Evolutionary conservation across 1,140 invertebrate species (phyloP).

Genomic region (Pseudomyrmex pallidus): DNA sequence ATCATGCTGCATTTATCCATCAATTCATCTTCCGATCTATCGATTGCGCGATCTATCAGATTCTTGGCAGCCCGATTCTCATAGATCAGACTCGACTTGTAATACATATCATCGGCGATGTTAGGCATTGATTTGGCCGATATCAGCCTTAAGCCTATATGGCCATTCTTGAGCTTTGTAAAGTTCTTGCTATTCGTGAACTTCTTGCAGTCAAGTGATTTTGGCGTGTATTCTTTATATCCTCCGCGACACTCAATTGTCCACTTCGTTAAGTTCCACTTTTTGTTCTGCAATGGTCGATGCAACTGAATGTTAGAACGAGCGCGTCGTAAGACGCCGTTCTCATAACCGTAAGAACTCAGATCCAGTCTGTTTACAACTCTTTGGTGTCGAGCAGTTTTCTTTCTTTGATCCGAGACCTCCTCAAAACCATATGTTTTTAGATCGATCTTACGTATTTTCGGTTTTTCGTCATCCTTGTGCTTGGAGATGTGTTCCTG

Average conservation of each 20-base stretch:
- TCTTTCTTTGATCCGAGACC: slow-evolving; percentile 61
- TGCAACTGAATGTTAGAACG: slow-evolving; percentile 79
- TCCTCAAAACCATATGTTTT: slow-evolving; percentile 80
- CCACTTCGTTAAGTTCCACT: slow-evolving; percentile 68
- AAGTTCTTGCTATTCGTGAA: slow-evolving; percentile 57
- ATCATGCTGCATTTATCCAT: slow-evolving; percentile 9
- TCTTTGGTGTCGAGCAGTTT: slow-evolving; percentile 62
- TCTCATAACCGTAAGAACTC: slow-evolving; percentile 78
- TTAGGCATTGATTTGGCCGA: slow-evolving; percentile 81
- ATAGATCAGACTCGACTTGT: slow-evolving; percentile 47
- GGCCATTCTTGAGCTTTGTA: slow-evolving; percentile 21
- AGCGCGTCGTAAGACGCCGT: slow-evolving; percentile 74
- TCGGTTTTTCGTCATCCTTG: slow-evolving; percentile 65
- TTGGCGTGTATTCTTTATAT: slow-evolving; percentile 34
- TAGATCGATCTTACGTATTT: slow-evolving; percentile 77
- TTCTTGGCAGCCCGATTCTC: slow-evolving; percentile 26
- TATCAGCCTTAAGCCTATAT: slow-evolving; percentile 59
- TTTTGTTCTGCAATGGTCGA: slow-evolving; percentile 67
- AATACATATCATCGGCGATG: slow-evolving; percentile 70
- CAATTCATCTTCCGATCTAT: slow-evolving; percentile 34
- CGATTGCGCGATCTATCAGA: slow-evolving; percentile 11
- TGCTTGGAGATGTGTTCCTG: slow-evolving; percentile 57
- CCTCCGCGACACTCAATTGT: slow-evolving; percentile 30
- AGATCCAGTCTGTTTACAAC: slow-evolving; percentile 80
- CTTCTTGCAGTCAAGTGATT: slow-evolving; percentile 34